Evolutionary conservation across 2,888 invertebrate genomes (phyloP), one percentile per base, ranked within the genome.

Genomic region (Thymelicus lineola): DNA sequence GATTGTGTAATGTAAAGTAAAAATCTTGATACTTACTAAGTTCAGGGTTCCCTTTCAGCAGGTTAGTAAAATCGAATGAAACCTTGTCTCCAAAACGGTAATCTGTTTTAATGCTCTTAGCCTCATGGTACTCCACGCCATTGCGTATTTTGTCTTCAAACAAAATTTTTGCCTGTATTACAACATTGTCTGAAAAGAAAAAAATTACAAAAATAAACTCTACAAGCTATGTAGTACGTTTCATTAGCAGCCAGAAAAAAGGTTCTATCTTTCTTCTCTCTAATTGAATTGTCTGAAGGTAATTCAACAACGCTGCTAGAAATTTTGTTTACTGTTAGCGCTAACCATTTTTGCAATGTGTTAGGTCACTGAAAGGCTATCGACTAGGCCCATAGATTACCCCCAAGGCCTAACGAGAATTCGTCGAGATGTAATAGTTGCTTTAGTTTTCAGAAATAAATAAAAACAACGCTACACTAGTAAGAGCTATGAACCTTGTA

Each of bases 21-120:
- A 5, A 15, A 53, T 7, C 10, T 42, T 15, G 35, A 64, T 71
- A 86, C 90, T 87, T 77, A 90, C 90, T 87, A 10, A 90, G 69
- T 76, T 84, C 79, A n/a, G 87, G 81, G 66, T 82, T 90, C 72
- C 89, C 90, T 76, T 87, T 76, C 71, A 90, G 89, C 36, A 91
- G 80, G 72, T 91, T 89, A 0, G 87, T 86, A 5, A 89, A 75
- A 3, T 72, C 65, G 70, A 89, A 90, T 0, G 76, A 77, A 1
- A 89, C 83, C 75, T 65, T 82, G 3, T 84, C 86, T n/a, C 80
- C 86, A 55, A 79, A 85, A 5, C 74, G 71, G 9, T 86, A 84
- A 0, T 74, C 72, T 1, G 84, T 74, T 53, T 81, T 79, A 42
- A 81, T 81, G 14, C 79, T 74, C 72, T 87, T 85, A 3, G 87